phyloP scores from a whole-genome alignment of 2,888 invertebrate species.

The Gortyna flavago region DNA sequence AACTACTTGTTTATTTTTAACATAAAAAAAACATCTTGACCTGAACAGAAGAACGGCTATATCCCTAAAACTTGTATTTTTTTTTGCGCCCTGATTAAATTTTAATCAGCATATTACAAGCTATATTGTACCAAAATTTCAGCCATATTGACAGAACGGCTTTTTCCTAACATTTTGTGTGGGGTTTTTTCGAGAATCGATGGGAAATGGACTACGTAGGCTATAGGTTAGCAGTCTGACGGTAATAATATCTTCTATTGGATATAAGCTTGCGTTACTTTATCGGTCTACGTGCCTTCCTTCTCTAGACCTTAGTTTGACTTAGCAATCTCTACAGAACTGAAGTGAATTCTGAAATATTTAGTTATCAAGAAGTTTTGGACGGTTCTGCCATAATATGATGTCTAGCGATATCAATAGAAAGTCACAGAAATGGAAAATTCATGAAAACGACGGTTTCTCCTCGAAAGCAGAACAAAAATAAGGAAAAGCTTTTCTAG shows the following conservation, averaged over 20 bases:
- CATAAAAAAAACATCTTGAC: too few species aligned
- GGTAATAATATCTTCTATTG: slow-evolving; percentile 39
- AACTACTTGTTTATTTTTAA: too few species aligned
- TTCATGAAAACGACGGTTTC: neutral
- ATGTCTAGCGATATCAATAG: neutral
- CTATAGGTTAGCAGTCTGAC: slow-evolving; percentile 35
- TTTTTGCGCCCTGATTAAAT: too few species aligned
- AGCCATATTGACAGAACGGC: too few species aligned
- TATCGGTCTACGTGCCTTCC: slow-evolving; percentile 44
- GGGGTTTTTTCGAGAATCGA: slow-evolving; percentile 17
- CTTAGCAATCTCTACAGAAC: neutral
- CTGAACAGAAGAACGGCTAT: too few species aligned
- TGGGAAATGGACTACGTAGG: slow-evolving; percentile 51
- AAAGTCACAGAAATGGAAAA: neutral
- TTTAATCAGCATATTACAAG: too few species aligned
- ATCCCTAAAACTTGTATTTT: too few species aligned
- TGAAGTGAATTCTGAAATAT: neutral
- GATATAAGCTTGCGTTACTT: slow-evolving; percentile 28
- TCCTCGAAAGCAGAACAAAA: neutral
- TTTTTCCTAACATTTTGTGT: too few species aligned
- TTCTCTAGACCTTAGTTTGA: neutral
- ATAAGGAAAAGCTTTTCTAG: neutral
- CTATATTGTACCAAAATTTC: too few species aligned
- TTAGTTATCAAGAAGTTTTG: neutral
- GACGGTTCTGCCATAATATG: neutral